Evolutionary conservation across 2,797 vertebrate genomes (phyloP), one percentile per base, ranked within the genome.

Genomic region (Enteromius viviparus): DNA sequence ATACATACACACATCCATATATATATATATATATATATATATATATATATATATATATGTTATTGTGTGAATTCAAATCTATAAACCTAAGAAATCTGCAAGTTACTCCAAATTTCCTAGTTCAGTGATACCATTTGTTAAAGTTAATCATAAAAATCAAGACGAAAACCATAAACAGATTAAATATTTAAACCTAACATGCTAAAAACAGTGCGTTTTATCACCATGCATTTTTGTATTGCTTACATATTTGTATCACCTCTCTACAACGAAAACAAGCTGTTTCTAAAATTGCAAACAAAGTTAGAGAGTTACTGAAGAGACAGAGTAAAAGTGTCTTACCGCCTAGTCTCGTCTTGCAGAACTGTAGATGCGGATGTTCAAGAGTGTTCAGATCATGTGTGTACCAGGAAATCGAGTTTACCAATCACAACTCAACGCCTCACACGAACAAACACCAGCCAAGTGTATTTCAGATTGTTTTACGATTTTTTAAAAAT

Each of bases 371-470:
- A 82, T 58, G 81, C 81, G 72, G 72, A 82, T 82, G 62, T 82
- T 53, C 8, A 29, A 68, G 26, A 58, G 7, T 14, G 32, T n/a
- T 82, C 62, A 68, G 60, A 53, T 68, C 71, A 68, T 66, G 80
- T 64, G 29, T 66, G 23, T 14, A 32, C 72, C 81, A 82, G 81
- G 81, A 82, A 82, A 76, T 42, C 40, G 49, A 68, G 72, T 76
- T 82, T 76, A 68, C 72, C 81, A 76, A 76, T 82, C 81, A 82
- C 81, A 76, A 68, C 34, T 68, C 64, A 37, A 81, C 62, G 47
- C 62, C n/a, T 51, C 45, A 23, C 45, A 51, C 45, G 3, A 32
- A 23, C 51, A 40, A 65, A 34, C 9, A 21, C 17, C 64, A 37
- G 32, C 29, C 45, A 37, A 68, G 58, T 19, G 0, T 12, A 75